Evolutionary conservation across 2,113 vertebrate species (phyloP).

Genomic region (Cricetomys ansorgei): DNA sequence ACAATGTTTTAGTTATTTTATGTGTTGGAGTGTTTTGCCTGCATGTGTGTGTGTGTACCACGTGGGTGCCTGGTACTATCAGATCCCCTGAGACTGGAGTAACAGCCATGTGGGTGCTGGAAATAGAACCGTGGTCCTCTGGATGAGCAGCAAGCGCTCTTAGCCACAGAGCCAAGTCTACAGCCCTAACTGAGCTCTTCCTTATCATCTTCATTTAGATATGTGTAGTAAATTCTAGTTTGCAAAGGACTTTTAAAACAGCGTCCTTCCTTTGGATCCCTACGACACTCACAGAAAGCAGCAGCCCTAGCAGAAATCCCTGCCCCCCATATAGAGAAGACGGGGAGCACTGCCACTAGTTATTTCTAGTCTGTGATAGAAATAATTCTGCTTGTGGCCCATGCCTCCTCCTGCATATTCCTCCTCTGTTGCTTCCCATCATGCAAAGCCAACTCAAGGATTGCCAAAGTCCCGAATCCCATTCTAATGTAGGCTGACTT

Average conservation of each 20-base stretch:
- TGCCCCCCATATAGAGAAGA: background rate
- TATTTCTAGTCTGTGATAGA: background rate
- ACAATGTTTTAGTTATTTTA: background rate
- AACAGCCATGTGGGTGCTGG: background rate
- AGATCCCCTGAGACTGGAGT: background rate
- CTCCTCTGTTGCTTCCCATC: background rate
- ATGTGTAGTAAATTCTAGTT: background rate
- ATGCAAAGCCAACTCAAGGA: background rate
- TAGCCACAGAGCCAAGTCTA: background rate
- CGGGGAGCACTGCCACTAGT: accelerated
- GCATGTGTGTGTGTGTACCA: background rate
- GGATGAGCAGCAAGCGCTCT: background rate
- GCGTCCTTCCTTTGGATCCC: background rate
- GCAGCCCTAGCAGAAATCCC: background rate
- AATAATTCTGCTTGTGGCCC: background rate
- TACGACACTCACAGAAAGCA: background rate
- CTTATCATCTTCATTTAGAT: conserved; percentile 16
- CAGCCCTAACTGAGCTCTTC: background rate
- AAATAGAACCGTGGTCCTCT: background rate
- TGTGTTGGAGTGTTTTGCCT: background rate
- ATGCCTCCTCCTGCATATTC: accelerated
- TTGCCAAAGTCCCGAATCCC: conserved; percentile 19
- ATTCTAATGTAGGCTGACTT: conserved; percentile 48
- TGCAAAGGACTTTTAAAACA: background rate
- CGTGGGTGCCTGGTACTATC: background rate